These are phyloP conservation scores for Drosophila orena DNA, from an alignment of 1,140 invertebrate species.

Conservation along the genomic window DNA sequence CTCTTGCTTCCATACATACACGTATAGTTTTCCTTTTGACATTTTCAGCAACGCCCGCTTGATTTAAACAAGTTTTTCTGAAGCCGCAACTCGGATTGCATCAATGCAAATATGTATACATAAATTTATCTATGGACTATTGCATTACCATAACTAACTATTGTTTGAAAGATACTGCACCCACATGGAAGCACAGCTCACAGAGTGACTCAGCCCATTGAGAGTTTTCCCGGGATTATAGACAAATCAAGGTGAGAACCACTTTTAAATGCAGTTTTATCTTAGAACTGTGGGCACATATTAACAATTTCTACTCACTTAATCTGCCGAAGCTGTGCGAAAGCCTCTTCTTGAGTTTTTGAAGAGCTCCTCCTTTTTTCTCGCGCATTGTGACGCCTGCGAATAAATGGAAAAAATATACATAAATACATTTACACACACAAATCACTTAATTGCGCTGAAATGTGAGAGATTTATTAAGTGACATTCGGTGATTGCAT, in stretches of 20 bases:
- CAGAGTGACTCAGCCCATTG: constrained; percentile 21
- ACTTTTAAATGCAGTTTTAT: background rate
- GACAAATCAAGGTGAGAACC: background rate
- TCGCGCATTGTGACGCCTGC: constrained; percentile 94
- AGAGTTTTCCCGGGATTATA: background rate
- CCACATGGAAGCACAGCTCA: constrained; percentile 27
- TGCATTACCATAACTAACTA: constrained; percentile 47
- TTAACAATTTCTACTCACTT: constrained; percentile 89
- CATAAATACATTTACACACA: constrained; percentile 29
- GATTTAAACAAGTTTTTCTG: constrained; percentile 22
- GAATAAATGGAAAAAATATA: constrained; percentile 78
- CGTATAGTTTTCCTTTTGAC: constrained; percentile 18
- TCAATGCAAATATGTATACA: constrained; percentile 9
- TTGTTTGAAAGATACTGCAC: constrained; percentile 40
- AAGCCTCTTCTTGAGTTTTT: constrained; percentile 95
- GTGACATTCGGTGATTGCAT: constrained; percentile 50
- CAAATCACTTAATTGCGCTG: constrained; percentile 44
- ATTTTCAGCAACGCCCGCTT: constrained; percentile 8
- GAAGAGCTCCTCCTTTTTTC: constrained; percentile 94
- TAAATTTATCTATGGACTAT: constrained; percentile 21
- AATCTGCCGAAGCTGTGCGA: constrained; percentile 96
- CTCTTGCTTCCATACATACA: background rate
- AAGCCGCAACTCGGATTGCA: constrained; percentile 12
- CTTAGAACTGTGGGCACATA: background rate
- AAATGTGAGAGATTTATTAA: constrained; percentile 39